Evolutionary conservation across 2,888 invertebrate genomes (phyloP).

Genomic region (Eurytoma adleriae): DNA sequence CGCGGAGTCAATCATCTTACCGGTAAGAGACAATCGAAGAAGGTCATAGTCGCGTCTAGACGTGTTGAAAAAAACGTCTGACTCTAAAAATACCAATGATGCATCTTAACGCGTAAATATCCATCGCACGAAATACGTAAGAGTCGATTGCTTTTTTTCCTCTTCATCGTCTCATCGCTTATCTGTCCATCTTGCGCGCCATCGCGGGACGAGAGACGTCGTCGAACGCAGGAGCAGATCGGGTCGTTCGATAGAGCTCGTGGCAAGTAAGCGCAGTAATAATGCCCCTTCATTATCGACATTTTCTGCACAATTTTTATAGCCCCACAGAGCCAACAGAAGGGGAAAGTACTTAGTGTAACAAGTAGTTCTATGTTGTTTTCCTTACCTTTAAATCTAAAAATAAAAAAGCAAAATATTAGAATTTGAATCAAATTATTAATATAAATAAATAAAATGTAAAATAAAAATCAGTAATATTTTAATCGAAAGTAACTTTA

Average conservation of each 20-base stretch:
- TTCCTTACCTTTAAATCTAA: no score
- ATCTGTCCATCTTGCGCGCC: background rate
- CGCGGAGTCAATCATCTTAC: slow-evolving; percentile 1
- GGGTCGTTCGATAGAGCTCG: background rate
- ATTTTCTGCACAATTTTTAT: slow-evolving; percentile 32
- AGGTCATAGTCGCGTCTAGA: slow-evolving; percentile 7
- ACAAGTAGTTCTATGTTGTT: no score
- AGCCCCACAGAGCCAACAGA: background rate
- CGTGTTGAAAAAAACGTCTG: background rate
- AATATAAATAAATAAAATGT: no score
- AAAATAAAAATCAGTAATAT: no score
- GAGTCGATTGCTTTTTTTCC: background rate
- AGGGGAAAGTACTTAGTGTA: no score
- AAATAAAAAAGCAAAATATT: no score
- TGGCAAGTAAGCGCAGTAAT: slow-evolving; percentile 26
- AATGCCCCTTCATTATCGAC: slow-evolving; percentile 26
- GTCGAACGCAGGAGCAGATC: background rate
- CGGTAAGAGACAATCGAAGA: background rate
- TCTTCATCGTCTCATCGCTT: background rate
- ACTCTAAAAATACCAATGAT: slow-evolving; percentile 12
- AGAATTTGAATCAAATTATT: no score
- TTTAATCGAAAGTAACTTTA: no score
- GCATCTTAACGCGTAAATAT: slow-evolving; percentile 15
- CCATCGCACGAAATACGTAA: slow-evolving; percentile 4
- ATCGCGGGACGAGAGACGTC: background rate